A percentile compares a stretch with the other conserved stretches of the same genome.
Evolutionary conservation across 2,113 vertebrate species (phyloP).

Genomic region (Hypocryptadius cinnamomeus): DNA sequence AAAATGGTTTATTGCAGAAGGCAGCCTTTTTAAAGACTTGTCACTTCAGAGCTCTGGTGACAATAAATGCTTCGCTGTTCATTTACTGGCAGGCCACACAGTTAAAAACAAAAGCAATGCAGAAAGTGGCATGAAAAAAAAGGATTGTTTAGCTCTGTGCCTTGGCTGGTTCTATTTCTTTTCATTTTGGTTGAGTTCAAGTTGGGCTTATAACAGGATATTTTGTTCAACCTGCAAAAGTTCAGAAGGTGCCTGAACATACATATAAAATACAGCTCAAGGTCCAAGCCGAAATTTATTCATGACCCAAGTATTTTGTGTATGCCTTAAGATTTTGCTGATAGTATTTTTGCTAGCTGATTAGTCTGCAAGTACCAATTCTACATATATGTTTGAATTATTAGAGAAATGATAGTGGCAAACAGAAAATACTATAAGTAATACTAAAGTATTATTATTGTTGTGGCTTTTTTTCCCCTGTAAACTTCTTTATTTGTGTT

Average conservation of each 20-base stretch:
- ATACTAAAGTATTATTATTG: neutral
- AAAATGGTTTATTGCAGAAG: constrained; percentile 4
- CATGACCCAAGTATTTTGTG: neutral
- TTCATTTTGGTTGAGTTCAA: neutral
- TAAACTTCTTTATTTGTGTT: neutral
- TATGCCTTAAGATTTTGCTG: neutral
- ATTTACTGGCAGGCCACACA: constrained; percentile 15
- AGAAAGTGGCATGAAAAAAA: neutral
- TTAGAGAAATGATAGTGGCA: neutral
- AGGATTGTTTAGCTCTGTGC: neutral
- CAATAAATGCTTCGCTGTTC: neutral
- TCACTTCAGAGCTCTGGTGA: constrained; percentile 15
- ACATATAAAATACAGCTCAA: neutral
- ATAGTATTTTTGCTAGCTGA: neutral
- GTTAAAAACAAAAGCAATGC: constrained; percentile 24
- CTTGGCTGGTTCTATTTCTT: constrained; percentile 2
- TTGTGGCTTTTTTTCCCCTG: neutral
- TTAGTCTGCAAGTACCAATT: neutral
- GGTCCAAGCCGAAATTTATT: neutral
- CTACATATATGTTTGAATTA: neutral
- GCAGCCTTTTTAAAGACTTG: constrained; percentile 18
- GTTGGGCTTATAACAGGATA: neutral
- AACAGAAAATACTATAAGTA: neutral
- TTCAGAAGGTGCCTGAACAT: neutral
- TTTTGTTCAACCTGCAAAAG: neutral